Evolutionary conservation across 2,113 vertebrate species (phyloP).

Genomic region (Corapipo altera): DNA sequence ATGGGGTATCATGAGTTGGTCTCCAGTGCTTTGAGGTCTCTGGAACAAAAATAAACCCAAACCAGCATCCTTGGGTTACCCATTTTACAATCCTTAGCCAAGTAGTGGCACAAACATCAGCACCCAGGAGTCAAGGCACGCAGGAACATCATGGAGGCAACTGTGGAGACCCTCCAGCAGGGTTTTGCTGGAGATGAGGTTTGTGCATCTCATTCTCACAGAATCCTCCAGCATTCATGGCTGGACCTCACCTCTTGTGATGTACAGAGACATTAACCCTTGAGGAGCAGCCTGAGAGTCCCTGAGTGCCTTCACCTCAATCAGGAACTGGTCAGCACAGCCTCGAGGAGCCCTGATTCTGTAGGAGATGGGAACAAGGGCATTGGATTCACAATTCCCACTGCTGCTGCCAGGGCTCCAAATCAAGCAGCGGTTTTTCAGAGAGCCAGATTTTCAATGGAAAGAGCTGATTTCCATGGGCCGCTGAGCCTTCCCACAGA

Average conservation of each 20-base stretch:
- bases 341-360: background rate
- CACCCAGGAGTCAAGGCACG: background rate
- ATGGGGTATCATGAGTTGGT: background rate
- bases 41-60: background rate
- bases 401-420: background rate
- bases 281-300: background rate
- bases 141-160: background rate
- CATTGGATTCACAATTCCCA: background rate
- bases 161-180: background rate
- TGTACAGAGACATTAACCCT: background rate
- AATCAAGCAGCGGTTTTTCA: background rate
- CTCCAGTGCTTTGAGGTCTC: background rate
- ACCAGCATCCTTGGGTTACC: background rate
- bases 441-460: background rate
- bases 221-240: background rate
- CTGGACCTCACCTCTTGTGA: background rate
- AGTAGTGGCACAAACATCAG: background rate
- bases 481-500: slow-evolving; percentile 39
- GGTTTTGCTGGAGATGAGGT: background rate
- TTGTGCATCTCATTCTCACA: background rate
- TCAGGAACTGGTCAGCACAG: background rate
- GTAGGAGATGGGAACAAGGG: background rate
- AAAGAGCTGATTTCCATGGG: slow-evolving; percentile 30
- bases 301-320: background rate
- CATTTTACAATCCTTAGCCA: background rate